Evolutionary conservation across 2,797 vertebrate genomes (phyloP), one percentile per base, ranked within the genome.

Genomic region (Chloroceryle inda): DNA sequence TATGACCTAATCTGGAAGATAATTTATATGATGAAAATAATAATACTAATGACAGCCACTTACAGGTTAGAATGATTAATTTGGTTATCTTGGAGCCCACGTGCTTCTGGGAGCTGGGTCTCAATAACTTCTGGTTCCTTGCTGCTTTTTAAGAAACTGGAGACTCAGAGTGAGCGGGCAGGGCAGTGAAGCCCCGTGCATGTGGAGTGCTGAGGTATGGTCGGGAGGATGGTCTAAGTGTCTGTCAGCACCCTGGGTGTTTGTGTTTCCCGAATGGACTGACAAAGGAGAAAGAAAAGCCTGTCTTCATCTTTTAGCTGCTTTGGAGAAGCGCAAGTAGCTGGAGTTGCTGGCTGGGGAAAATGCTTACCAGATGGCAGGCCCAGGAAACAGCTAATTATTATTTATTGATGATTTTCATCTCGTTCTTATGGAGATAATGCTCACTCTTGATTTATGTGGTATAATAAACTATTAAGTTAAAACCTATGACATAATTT

Each of bases 1-100:
- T 81, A 96, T 96, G 95, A 96, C 96, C 96, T 96, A 96, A 97
- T 96, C 96, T 95, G 94, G 85, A 88, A 95, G 96, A 96, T 97
- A 94, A 97, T 96, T 96, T 94, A 79, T 95, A 76, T 86, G 95
- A 95, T 96, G 95, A 96, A 95, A 96, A 97, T 96, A 97, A 96
- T 96, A 96, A 95, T 95, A 93, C 93, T 97, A 95, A 96, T 97
- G 96, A 96, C 96, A 96, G 95, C 83, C 94, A 90, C 96, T 95
- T 96, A 76, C 94, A 96, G 85, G 94, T 96, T 95, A 11, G 94
- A 73, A 89, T 89, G 85, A 94, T 95, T 92, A 93, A 95, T 95
- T 90, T 88, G 74, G 91, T 76, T 76, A 35, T 82, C 79, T 93
- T 14, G 74, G 88, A 88, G 94, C 69, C 85, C 93, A 90, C 52